A percentile compares a stretch with the other conserved stretches of the same genome.
Conservation (phyloP, 2,888 invertebrate genomes). For the Biston betularia region DNA sequence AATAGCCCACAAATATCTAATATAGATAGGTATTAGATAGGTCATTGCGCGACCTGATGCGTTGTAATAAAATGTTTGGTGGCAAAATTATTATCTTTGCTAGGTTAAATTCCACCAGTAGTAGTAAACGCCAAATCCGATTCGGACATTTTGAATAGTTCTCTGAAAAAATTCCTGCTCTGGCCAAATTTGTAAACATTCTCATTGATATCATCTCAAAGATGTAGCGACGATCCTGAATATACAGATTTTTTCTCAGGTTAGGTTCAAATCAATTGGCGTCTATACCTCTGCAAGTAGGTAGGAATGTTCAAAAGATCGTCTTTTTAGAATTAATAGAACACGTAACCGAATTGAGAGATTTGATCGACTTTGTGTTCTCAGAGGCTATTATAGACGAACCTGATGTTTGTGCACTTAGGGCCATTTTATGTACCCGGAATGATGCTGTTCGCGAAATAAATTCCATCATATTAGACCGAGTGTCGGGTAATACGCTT, state of each 20-base stretch:
- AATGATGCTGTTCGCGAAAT: too few species aligned
- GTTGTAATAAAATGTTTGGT: slow-evolving; percentile 16
- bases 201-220: slow-evolving; percentile 7
- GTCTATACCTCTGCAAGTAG: background rate
- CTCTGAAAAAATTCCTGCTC: slow-evolving; percentile 14
- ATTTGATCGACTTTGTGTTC: too few species aligned
- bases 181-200: slow-evolving; percentile 15
- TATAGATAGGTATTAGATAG: background rate
- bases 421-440: too few species aligned
- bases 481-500: too few species aligned
- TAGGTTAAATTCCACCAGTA: slow-evolving; percentile 21
- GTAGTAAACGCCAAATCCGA: slow-evolving; percentile 6
- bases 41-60: slow-evolving; percentile 20
- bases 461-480: too few species aligned
- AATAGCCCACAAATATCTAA: slow-evolving; percentile 1
- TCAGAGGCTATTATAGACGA: too few species aligned
- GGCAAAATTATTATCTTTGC: slow-evolving; percentile 29
- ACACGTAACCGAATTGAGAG: too few species aligned
- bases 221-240: slow-evolving; percentile 11
- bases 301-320: background rate
- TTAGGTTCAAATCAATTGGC: slow-evolving; percentile 17
- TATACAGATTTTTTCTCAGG: slow-evolving; percentile 15
- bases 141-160: slow-evolving; percentile 12
- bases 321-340: slow-evolving; percentile 14
- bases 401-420: too few species aligned